These are phyloP conservation scores for Cryptoprocta ferox DNA, from an alignment of 2,797 vertebrate genomes.

Conservation along the genomic window DNA sequence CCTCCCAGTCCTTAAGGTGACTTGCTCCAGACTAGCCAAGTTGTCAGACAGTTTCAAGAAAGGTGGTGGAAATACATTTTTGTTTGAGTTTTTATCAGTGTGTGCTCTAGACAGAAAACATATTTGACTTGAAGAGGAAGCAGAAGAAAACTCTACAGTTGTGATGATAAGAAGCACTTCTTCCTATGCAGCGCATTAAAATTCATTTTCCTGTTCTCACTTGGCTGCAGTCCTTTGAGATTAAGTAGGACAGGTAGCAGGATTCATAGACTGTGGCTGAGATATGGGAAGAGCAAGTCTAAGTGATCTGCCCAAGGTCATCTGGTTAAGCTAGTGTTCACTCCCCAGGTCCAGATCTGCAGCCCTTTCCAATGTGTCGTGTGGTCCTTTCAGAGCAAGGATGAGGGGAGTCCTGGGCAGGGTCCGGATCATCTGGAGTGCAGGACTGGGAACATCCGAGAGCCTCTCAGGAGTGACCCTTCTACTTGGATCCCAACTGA, in stretches of 20 bases:
- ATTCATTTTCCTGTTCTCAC: background rate
- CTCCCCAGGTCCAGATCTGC: background rate
- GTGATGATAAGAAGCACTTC: background rate
- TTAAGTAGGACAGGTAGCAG: background rate
- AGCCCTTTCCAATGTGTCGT: background rate
- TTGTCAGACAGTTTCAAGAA: background rate
- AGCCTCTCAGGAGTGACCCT: background rate
- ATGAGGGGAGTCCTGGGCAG: background rate
- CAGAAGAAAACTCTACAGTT: background rate
- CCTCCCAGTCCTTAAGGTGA: background rate
- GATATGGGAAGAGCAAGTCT: background rate
- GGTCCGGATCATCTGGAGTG: background rate
- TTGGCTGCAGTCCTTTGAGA: background rate
- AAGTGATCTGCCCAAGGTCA: background rate
- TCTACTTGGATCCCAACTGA: background rate
- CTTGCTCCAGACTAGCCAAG: background rate
- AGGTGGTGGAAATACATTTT: background rate
- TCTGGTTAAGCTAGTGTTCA: background rate
- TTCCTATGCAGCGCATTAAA: background rate
- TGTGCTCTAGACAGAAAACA: background rate
- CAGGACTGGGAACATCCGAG: background rate
- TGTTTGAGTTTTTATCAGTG: background rate
- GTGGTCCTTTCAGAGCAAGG: background rate
- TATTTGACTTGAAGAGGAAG: background rate
- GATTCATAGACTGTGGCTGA: background rate